Conservation (phyloP, 2,888 invertebrate genomes). For the Escarpia spicata region DNA sequence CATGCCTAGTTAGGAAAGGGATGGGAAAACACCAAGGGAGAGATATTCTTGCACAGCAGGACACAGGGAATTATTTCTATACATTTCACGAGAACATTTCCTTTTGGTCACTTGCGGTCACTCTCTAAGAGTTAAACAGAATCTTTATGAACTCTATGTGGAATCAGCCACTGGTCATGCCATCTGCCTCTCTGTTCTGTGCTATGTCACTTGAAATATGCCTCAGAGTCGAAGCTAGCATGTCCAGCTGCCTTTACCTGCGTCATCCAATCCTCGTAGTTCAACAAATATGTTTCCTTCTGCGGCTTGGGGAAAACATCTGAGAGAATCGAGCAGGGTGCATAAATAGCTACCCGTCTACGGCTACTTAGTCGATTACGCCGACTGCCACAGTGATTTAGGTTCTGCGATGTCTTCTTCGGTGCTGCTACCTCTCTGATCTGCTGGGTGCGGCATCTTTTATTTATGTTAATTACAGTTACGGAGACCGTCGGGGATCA, state of each 20-base stretch:
- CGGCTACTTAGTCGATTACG: background rate
- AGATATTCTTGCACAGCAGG: background rate
- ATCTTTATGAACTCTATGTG: background rate
- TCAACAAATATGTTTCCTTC: background rate
- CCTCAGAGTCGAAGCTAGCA: background rate
- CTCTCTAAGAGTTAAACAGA: background rate
- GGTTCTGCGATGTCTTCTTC: background rate
- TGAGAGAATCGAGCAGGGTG: background rate
- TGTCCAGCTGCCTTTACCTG: background rate
- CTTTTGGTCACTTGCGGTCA: background rate
- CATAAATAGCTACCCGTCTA: background rate
- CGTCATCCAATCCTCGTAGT: background rate
- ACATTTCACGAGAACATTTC: background rate
- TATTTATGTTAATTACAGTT: background rate
- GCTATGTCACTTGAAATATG: background rate
- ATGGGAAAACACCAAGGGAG: background rate
- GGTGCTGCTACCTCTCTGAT: background rate
- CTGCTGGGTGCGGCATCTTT: background rate
- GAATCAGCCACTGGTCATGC: background rate
- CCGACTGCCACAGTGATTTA: background rate
- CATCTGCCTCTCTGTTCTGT: background rate
- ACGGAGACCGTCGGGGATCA: background rate
- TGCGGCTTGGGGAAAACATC: background rate
- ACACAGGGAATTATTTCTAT: background rate
- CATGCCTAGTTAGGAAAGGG: background rate